These are phyloP conservation scores for Alsophila aescularia DNA, from an alignment of 2,888 invertebrate genomes.

Conservation along the genomic window DNA sequence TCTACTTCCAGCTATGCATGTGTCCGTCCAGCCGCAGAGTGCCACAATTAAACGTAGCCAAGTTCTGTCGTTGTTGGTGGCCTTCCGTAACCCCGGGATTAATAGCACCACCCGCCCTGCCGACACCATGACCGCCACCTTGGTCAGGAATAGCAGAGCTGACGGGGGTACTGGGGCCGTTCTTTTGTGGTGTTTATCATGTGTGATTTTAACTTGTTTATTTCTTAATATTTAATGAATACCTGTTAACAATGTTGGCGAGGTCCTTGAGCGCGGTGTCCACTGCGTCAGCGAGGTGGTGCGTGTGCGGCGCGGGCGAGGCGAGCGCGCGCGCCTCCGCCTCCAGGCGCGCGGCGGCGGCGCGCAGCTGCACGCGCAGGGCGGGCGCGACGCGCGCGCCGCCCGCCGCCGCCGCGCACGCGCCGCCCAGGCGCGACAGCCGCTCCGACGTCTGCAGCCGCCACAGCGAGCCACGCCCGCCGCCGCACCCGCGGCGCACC, in stretches of 20 bases:
- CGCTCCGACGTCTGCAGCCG: constrained; percentile 76
- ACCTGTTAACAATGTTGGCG: constrained; percentile 88
- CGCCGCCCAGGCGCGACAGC: constrained; percentile 91
- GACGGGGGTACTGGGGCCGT: no score
- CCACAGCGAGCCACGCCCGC: constrained; percentile 73
- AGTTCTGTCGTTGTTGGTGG: no score
- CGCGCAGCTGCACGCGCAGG: constrained; percentile 77
- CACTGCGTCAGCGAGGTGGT: constrained; percentile 89
- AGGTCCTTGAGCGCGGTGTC: constrained; percentile 82
- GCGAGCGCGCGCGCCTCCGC: constrained; percentile 69
- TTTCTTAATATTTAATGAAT: no score
- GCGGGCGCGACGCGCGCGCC: constrained; percentile 90
- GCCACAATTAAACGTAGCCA: no score
- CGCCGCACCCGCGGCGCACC: constrained; percentile 59
- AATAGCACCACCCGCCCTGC: no score
- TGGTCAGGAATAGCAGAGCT: no score
- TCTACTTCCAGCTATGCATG: no score
- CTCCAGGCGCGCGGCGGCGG: constrained; percentile 60
- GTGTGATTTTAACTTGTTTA: no score
- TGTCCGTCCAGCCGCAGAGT: no score
- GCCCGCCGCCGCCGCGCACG: constrained; percentile 89
- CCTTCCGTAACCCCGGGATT: no score
- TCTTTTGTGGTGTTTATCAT: no score
- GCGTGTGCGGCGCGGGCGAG: constrained; percentile 76
- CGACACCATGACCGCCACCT: no score